Evolutionary conservation across 2,888 invertebrate species (phyloP).

Genomic region (Pegoplata infirma): DNA sequence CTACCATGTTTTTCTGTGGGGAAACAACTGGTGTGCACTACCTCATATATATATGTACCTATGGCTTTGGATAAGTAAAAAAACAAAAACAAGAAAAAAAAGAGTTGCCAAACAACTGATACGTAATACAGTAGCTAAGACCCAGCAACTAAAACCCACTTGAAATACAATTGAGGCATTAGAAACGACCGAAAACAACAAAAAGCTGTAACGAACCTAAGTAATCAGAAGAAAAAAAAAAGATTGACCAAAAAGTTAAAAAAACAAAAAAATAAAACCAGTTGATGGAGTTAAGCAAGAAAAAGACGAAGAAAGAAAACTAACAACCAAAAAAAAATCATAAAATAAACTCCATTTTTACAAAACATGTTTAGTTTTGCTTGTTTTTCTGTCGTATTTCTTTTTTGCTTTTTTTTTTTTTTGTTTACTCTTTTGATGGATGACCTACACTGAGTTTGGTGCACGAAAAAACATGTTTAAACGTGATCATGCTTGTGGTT

Average conservation of each 20-base stretch:
- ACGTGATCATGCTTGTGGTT: slow-evolving; percentile 34
- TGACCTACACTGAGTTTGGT: slow-evolving; percentile 40
- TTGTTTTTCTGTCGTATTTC: not conserved
- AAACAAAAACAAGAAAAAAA: slow-evolving; percentile 9
- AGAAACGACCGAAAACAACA: slow-evolving; percentile 14
- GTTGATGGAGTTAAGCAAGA: slow-evolving; percentile 15
- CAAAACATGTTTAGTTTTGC: slow-evolving; percentile 29
- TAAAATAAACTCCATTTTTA: slow-evolving; percentile 3
- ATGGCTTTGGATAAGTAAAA: too few relatives aligned
- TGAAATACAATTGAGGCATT: slow-evolving; percentile 28
- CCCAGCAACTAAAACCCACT: slow-evolving; percentile 17
- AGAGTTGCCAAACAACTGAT: slow-evolving; percentile 32
- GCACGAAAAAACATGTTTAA: slow-evolving; percentile 27
- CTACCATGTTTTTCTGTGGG: too few relatives aligned
- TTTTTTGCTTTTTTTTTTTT: slow-evolving; percentile 10
- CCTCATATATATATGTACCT: too few relatives aligned
- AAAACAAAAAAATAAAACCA: slow-evolving; percentile 20
- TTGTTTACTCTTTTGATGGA: slow-evolving; percentile 2
- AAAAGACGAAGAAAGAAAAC: slow-evolving; percentile 1
- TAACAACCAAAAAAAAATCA: too few relatives aligned
- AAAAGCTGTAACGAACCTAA: not conserved
- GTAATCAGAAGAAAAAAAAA: not conserved
- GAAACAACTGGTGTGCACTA: too few relatives aligned
- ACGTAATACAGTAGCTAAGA: slow-evolving; percentile 44
- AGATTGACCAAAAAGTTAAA: slow-evolving; percentile 15